phyloP scores from a whole-genome alignment of 1,140 invertebrate genomes.

The Drosophila kurseongensis region DNA sequence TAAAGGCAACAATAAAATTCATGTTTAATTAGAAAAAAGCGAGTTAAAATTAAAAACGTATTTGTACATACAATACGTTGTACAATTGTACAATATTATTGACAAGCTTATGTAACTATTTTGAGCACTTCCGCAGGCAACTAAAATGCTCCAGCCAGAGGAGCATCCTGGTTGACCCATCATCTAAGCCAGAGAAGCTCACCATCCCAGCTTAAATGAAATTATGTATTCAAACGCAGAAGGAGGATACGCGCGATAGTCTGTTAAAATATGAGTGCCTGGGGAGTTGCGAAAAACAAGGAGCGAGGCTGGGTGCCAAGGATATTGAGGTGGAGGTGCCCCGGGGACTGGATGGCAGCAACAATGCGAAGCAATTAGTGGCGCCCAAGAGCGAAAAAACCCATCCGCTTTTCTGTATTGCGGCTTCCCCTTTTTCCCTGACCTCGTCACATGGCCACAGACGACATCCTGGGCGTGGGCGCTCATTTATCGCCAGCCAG shows the following conservation, averaged over 20 bases:
- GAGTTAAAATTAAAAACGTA: too few relatives aligned
- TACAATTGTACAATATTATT: too few relatives aligned
- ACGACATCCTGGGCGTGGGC: constrained; percentile 33
- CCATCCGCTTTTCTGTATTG: constrained; percentile 50
- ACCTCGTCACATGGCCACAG: constrained; percentile 23
- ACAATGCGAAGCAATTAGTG: constrained; percentile 73
- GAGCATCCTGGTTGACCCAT: constrained; percentile 5
- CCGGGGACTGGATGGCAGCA: constrained; percentile 29
- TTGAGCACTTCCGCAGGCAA: neutral
- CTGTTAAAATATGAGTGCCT: constrained; percentile 48
- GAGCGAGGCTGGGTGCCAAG: neutral
- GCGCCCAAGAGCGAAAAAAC: constrained; percentile 75
- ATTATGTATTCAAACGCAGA: constrained; percentile 53
- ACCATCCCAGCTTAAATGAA: constrained; percentile 31
- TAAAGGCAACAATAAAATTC: too few relatives aligned
- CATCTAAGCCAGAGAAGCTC: constrained; percentile 16
- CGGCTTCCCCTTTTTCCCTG: constrained; percentile 15
- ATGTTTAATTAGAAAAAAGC: too few relatives aligned
- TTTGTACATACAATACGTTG: too few relatives aligned
- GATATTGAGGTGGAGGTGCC: neutral
- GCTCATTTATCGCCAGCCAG: constrained; percentile 51
- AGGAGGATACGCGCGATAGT: constrained; percentile 15
- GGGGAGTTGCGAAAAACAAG: constrained; percentile 18
- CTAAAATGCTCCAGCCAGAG: neutral
- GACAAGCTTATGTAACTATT: neutral